Evolutionary conservation across 2,888 invertebrate genomes (phyloP), one percentile per base, ranked within the genome.

Genomic region (Diachrysia chrysitis): DNA sequence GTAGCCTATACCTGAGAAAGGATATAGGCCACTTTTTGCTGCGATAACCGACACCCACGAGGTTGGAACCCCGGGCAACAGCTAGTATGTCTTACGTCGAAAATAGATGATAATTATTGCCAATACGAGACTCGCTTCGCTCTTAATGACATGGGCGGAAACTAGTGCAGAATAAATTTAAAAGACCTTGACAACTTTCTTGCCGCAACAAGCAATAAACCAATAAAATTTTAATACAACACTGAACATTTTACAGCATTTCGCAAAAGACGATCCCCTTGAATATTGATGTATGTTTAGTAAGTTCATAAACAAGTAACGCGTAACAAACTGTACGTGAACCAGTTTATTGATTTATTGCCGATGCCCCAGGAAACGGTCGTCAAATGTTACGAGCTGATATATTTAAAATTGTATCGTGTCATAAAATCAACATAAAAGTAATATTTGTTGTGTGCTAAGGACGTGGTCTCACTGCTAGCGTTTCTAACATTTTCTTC

Each of bases 371-470:
- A 83, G 82, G 79, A 80, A 81, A 79, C 71, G 77, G 57, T 71
- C 77, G 76, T 73, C 83, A 83, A 81, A 77, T 32, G 77, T 83
- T 80, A 81, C 76, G 78, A 79, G 75, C 78, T 78, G 76, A 76
- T 79, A 72, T 64, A 76, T 79, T 78, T 76, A 74, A 78, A 81
- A 83, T 79, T 78, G 81, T 84, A 81, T 81, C 74, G 61, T 75
- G 70, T 79, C 83, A 73, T 85, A 83, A 85, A 83, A 86, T 83
- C 78, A 84, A 81, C 81, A 83, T 85, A 76, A 82, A 83, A 83
- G 77, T 79, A 74, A 77, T 82, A 82, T 79, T 80, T 79, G 76
- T 79, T 76, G 73, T 73, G 35, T 63, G 37, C 4, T 79, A 72
- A 73, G 58, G 80, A 32, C 0, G 10, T 46, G 57, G 75, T 69